phyloP scores from a whole-genome alignment of 2,888 invertebrate genomes.

The Hirtodrosophila histrioides region DNA sequence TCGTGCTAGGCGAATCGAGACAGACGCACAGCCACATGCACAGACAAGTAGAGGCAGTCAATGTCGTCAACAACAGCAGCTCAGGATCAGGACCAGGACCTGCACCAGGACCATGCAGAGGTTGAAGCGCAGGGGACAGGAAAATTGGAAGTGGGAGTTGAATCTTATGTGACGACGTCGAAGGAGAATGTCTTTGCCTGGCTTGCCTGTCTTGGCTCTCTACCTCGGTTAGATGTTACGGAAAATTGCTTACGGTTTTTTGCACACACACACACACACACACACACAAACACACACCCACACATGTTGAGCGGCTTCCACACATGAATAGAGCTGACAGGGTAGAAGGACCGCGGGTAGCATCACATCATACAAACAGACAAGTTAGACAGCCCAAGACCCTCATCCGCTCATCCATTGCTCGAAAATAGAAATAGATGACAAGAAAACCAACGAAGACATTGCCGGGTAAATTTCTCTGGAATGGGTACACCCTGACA shows the following conservation, averaged over 20 bases:
- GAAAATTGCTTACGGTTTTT: constrained; percentile 80
- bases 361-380: constrained; percentile 77
- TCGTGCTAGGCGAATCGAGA: constrained; percentile 72
- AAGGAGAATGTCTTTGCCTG: constrained; percentile 58
- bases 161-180: constrained; percentile 41
- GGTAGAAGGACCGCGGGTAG: constrained; percentile 34
- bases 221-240: constrained; percentile 76
- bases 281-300: constrained; percentile 33
- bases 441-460: constrained; percentile 78
- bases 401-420: constrained; percentile 76
- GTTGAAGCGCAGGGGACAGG: neutral
- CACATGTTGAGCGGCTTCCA: constrained; percentile 48
- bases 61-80: constrained; percentile 65
- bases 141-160: constrained; percentile 27
- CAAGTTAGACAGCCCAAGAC: constrained; percentile 79
- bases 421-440: constrained; percentile 78
- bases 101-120: constrained; percentile 4
- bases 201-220: constrained; percentile 57
- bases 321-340: constrained; percentile 59
- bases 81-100: constrained; percentile 7
- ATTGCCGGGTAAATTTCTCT: constrained; percentile 41
- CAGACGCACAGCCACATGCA: constrained; percentile 32
- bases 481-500: constrained; percentile 20
- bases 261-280: constrained; percentile 56
- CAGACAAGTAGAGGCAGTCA: constrained; percentile 56